These are phyloP conservation scores for Spatula versicolor DNA, from an alignment of 2,797 vertebrate genomes.

Conservation along the genomic window DNA sequence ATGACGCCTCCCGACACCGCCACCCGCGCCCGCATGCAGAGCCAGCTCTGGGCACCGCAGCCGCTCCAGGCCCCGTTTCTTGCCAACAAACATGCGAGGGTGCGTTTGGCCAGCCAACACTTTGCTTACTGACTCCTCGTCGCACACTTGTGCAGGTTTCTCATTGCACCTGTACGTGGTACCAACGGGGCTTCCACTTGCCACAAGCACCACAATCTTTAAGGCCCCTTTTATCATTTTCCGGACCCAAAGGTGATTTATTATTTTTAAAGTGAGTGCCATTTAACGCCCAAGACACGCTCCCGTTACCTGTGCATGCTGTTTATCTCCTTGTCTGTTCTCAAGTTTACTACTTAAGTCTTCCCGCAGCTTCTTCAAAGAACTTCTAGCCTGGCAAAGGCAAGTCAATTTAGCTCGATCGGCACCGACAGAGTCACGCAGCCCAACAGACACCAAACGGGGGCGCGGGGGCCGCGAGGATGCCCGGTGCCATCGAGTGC, in stretches of 20 bases:
- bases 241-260: not conserved
- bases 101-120: not conserved
- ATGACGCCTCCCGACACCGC: accelerated
- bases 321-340: constrained; percentile 45
- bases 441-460: not conserved
- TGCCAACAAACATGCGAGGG: not conserved
- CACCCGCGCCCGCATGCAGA: not conserved
- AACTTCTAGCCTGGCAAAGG: constrained; percentile 74
- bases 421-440: not conserved
- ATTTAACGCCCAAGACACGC: not conserved
- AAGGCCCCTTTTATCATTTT: not conserved
- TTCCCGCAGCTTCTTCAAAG: constrained; percentile 76
- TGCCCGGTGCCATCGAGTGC: not conserved
- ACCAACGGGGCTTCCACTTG: not conserved
- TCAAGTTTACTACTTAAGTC: constrained; percentile 76
- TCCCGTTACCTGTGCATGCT: constrained; percentile 50
- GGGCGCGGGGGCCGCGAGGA: not conserved
- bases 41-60: not conserved
- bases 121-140: not conserved
- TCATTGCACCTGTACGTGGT: not conserved
- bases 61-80: not conserved
- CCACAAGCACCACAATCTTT: not conserved
- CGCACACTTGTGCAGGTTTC: accelerated
- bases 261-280: not conserved
- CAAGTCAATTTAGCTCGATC: constrained; percentile 29